phyloP scores from a whole-genome alignment of 2,113 vertebrate species.

The Chloropsis cyanopogon region DNA sequence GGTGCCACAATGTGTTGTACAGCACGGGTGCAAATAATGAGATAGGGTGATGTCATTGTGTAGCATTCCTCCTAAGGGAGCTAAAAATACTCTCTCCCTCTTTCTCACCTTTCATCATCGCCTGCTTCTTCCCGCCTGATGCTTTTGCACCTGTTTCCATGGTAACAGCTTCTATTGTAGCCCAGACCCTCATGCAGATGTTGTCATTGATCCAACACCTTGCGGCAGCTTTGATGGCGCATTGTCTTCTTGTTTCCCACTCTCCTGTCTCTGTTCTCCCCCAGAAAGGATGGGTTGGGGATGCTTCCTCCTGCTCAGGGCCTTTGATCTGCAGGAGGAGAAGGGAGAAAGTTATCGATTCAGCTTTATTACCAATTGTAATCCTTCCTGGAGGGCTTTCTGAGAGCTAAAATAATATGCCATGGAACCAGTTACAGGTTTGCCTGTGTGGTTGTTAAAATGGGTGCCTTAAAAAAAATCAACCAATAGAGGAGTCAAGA shows the following conservation, averaged over 20 bases:
- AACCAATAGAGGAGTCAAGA: neutral
- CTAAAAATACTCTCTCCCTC: slow-evolving; percentile 62
- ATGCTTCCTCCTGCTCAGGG: neutral
- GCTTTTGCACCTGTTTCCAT: slow-evolving; percentile 73
- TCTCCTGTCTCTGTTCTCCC: neutral
- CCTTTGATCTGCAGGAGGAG: neutral
- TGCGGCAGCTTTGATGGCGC: slow-evolving; percentile 60
- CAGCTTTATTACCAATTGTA: slow-evolving; percentile 11
- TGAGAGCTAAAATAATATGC: neutral
- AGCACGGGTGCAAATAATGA: slow-evolving; percentile 47
- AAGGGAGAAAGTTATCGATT: neutral
- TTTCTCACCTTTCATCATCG: slow-evolving; percentile 58
- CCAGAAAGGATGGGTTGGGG: neutral
- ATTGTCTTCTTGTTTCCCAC: slow-evolving; percentile 48
- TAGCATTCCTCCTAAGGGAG: slow-evolving; percentile 38
- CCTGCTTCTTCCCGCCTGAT: slow-evolving; percentile 38
- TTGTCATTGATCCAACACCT: slow-evolving; percentile 64
- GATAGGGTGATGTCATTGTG: slow-evolving; percentile 52
- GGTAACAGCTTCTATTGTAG: slow-evolving; percentile 72
- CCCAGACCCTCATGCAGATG: slow-evolving; percentile 67
- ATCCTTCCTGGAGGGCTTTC: slow-evolving; percentile 26
- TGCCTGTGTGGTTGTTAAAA: neutral
- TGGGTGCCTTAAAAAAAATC: neutral
- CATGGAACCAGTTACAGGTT: neutral
- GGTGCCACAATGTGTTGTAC: slow-evolving; percentile 21